A percentile compares a stretch with the other conserved stretches of the same genome.
phyloP scores from a whole-genome alignment of 2,888 invertebrate species.

The Sylvicola cinctus region DNA sequence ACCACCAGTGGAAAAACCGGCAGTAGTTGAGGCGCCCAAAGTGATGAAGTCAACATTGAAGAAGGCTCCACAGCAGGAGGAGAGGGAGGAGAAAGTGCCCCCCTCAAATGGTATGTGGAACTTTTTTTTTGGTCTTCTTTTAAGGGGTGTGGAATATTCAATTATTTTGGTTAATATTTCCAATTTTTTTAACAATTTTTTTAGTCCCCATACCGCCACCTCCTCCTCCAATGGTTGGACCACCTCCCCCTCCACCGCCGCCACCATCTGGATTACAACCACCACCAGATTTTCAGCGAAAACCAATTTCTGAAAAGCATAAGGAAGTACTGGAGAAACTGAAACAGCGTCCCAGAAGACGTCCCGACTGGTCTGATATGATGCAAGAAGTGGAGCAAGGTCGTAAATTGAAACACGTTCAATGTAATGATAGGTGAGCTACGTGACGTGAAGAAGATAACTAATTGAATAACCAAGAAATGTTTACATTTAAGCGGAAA shows the following conservation, averaged over 20 bases:
- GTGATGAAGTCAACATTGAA: constrained; percentile 5
- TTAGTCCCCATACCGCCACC: constrained; percentile 16
- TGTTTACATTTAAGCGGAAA: not conserved
- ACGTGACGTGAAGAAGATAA: constrained; percentile 8
- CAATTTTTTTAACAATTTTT: not conserved
- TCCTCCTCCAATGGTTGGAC: constrained; percentile 17
- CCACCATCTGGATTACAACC: constrained; percentile 46
- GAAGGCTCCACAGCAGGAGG: constrained; percentile 8
- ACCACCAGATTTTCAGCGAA: constrained; percentile 36
- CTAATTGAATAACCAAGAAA: not conserved
- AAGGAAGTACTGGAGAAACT: constrained; percentile 48
- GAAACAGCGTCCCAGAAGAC: constrained; percentile 50
- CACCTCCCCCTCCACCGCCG: constrained; percentile 41
- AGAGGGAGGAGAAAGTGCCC: constrained; percentile 12
- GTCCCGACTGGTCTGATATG: constrained; percentile 78
- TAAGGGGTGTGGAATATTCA: too few relatives aligned
- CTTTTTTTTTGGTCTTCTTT: too few relatives aligned
- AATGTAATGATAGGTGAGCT: constrained; percentile 74
- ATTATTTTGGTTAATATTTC: too few relatives aligned
- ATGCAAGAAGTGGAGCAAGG: constrained; percentile 81
- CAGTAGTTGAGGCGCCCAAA: too few relatives aligned
- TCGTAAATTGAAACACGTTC: constrained; percentile 55
- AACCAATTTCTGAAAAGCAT: constrained; percentile 35
- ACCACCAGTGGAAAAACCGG: too few relatives aligned
- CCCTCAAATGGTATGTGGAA: too few relatives aligned